phyloP scores from a whole-genome alignment of 2,888 invertebrate genomes.

The Pterobdella sp. region DNA sequence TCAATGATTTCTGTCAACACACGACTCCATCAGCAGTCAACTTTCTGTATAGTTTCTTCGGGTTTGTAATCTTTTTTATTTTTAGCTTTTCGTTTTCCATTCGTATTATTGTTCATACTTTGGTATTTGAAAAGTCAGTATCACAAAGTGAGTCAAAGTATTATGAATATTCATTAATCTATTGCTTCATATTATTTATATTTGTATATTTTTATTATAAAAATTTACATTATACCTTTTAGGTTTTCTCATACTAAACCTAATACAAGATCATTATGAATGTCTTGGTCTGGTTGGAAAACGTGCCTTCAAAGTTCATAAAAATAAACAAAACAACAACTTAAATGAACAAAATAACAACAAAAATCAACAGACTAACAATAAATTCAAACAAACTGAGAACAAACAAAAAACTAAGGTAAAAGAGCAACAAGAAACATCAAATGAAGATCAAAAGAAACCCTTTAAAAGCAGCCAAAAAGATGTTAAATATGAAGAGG shows the following conservation, averaged over 20 bases:
- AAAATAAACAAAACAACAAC: conserved; percentile 7
- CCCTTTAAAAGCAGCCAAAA: too few relatives aligned
- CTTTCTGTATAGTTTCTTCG: conserved; percentile 18
- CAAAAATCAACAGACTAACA: conserved; percentile 6
- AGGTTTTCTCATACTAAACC: conserved; percentile 19
- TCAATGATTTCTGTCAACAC: conserved; percentile 13
- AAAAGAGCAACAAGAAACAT: background rate
- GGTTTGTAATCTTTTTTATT: conserved; percentile 3
- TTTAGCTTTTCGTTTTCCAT: too few relatives aligned
- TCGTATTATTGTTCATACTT: too few relatives aligned
- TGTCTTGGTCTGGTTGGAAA: conserved; percentile 22
- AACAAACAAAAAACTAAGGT: background rate
- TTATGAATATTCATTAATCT: too few relatives aligned
- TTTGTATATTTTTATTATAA: too few relatives aligned
- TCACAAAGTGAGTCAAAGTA: too few relatives aligned
- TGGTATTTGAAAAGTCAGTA: too few relatives aligned
- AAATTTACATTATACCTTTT: too few relatives aligned
- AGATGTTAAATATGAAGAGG: too few relatives aligned
- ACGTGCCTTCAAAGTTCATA: background rate
- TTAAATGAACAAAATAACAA: conserved; percentile 3
- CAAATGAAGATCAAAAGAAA: too few relatives aligned
- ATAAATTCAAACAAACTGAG: conserved; percentile 9
- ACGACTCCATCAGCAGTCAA: conserved; percentile 9
- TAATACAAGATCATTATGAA: conserved; percentile 14
- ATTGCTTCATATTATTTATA: too few relatives aligned